Percentiles rank a stretch among this genome's conserved stretches.
These are phyloP conservation scores for Hydrozoanthus tunicans DNA, from an alignment of 64 coral and sea anemone species.

Conservation along the genomic window DNA sequence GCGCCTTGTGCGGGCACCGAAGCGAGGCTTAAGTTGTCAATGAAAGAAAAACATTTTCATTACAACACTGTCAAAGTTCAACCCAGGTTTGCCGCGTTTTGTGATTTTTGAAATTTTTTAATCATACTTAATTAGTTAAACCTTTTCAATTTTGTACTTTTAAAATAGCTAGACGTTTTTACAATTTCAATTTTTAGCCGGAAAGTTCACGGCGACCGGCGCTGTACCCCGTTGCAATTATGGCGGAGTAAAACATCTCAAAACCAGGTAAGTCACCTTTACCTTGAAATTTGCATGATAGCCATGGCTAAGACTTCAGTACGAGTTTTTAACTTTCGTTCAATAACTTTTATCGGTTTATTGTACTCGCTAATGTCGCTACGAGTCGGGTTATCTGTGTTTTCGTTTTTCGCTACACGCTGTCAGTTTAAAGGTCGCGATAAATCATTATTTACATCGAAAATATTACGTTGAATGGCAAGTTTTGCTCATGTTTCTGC, in stretches of 20 bases:
- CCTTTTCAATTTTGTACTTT: not conserved
- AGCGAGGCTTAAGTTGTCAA: not conserved
- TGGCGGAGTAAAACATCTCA: not conserved
- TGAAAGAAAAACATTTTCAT: not conserved
- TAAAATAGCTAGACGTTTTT: not conserved
- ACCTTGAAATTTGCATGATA: not conserved
- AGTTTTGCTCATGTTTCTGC: not conserved
- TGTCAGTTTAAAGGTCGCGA: conserved; percentile 12
- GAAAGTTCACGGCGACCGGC: not conserved
- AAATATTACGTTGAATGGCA: not conserved
- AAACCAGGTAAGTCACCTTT: conserved; percentile 1
- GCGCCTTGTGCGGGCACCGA: no score
- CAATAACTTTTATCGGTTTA: not conserved
- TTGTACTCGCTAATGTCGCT: not conserved
- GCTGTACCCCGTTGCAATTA: not conserved
- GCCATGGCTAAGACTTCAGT: not conserved
- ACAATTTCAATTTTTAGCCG: not conserved
- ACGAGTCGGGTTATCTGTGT: conserved; percentile 4
- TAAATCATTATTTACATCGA: not conserved
- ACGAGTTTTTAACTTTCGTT: not conserved
- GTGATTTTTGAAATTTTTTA: not conserved
- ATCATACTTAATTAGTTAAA: not conserved
- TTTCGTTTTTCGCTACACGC: not conserved
- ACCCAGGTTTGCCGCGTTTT: not conserved
- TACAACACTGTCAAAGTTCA: not conserved